phyloP scores from a whole-genome alignment of 1,140 invertebrate genomes.

The Ruditapes philippinarum region DNA sequence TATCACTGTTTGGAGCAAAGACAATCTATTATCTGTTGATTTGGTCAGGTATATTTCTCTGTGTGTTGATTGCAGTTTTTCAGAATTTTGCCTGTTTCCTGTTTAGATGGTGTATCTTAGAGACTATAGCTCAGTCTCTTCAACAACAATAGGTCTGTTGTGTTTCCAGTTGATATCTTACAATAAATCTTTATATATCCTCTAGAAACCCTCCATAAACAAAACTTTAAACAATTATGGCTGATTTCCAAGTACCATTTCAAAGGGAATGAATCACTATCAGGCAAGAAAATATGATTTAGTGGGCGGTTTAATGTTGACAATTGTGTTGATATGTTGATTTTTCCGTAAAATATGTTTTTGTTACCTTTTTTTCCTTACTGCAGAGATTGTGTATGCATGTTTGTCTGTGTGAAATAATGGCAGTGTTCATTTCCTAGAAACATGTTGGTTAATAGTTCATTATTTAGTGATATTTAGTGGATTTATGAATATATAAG shows the following conservation, averaged over 20 bases:
- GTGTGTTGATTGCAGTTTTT: background rate
- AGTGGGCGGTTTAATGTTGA: slow-evolving; percentile 44
- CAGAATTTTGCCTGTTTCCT: too few species aligned
- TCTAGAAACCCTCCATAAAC: slow-evolving; percentile 34
- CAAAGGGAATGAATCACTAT: slow-evolving; percentile 55
- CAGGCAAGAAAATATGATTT: slow-evolving; percentile 19
- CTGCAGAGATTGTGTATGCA: background rate
- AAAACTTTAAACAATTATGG: slow-evolving; percentile 49
- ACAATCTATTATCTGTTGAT: too few species aligned
- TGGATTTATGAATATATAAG: too few species aligned
- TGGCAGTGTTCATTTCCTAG: background rate
- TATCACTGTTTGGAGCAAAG: too few species aligned
- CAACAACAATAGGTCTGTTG: slow-evolving; percentile 43
- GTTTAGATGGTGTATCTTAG: slow-evolving; percentile 16
- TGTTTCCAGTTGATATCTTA: slow-evolving; percentile 28
- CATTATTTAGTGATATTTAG: background rate
- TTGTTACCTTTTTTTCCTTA: too few species aligned
- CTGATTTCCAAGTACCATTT: slow-evolving; percentile 44
- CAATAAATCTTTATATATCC: slow-evolving; percentile 47
- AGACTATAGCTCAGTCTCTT: background rate
- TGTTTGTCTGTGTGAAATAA: background rate
- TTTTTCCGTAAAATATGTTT: slow-evolving; percentile 7
- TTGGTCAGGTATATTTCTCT: too few species aligned
- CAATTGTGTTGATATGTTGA: slow-evolving; percentile 8
- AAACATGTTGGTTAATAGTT: background rate